phyloP scores from a whole-genome alignment of 2,113 vertebrate genomes.

The Dicrurus megarhynchus region DNA sequence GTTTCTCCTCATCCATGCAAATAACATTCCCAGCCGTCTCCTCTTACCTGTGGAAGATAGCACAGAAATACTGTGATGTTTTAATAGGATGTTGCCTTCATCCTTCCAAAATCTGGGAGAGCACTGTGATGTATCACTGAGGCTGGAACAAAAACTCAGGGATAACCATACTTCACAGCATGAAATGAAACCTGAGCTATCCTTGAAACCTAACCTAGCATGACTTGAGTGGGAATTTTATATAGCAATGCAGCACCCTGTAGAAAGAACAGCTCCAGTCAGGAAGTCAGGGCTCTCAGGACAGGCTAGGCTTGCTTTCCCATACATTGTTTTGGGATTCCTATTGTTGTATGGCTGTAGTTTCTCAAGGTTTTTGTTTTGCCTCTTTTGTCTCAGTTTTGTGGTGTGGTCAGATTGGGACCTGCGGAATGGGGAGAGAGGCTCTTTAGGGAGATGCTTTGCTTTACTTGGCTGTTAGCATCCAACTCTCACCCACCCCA shows the following conservation, averaged over 20 bases:
- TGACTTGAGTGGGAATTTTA: not conserved
- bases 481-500: not conserved
- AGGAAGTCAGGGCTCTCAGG: not conserved
- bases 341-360: not conserved
- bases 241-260: fast-evolving
- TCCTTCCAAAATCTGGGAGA: not conserved
- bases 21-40: not conserved
- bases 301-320: not conserved
- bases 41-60: not conserved
- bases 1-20: not conserved
- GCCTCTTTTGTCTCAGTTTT: not conserved
- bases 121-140: not conserved
- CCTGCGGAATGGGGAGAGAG: not conserved
- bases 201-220: not conserved
- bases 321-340: not conserved
- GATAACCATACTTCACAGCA: not conserved
- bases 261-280: not conserved
- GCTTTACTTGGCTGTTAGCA: not conserved
- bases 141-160: not conserved
- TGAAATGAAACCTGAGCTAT: not conserved
- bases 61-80: not conserved
- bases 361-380: not conserved
- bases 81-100: not conserved
- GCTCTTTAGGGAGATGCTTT: not conserved
- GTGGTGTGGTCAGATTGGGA: not conserved